Evolutionary conservation across 2,797 vertebrate species (phyloP), one percentile per base, ranked within the genome.

Genomic region (Coreius guichenoti): DNA sequence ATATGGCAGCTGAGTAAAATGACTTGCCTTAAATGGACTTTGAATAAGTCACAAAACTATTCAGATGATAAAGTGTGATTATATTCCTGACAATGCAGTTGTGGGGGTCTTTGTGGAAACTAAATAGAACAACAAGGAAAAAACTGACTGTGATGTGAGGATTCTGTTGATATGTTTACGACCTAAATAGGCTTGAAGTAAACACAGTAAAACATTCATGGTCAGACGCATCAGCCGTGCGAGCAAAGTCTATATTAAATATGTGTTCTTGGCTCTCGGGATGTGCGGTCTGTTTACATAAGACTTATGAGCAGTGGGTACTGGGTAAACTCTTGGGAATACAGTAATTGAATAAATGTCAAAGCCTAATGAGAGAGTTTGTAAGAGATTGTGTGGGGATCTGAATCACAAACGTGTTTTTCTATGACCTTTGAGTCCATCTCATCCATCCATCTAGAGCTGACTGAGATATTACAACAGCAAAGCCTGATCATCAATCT

Each of bases 391-490:
- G 68, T 63, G 82, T 43, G 78, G 65, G 86, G 83, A 91, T 86
- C 85, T 72, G 80, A 85, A 89, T 88, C 86, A 72, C 83, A 82
- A 12, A 63, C 73, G 82, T 81, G 69, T 73, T 65, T 70, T 61
- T 72, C 82, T 4, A 19, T 67, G 88, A 90, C 86, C 91, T 77
- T 73, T 92, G 90, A 92, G 86, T 89, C 67, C 65, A 17, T 5
- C 81, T 86, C 80, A 82, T 82, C 54, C 39, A 72, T 82, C 54
- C 69, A 29, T 74, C 69, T 63, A 43, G 7, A 82, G 39, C 17
- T 82, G 80, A 63, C 69, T 29, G 56, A 72, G 69, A 82, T 74
- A 49, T 73, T 29, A 82, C 17, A 47, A 82, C n/a, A 61, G 29
- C 70, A 47, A 82, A 73, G 69, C 3, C 13, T 16, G 54, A 45